phyloP scores from a whole-genome alignment of 2,113 vertebrate genomes.

The Eira barbara region DNA sequence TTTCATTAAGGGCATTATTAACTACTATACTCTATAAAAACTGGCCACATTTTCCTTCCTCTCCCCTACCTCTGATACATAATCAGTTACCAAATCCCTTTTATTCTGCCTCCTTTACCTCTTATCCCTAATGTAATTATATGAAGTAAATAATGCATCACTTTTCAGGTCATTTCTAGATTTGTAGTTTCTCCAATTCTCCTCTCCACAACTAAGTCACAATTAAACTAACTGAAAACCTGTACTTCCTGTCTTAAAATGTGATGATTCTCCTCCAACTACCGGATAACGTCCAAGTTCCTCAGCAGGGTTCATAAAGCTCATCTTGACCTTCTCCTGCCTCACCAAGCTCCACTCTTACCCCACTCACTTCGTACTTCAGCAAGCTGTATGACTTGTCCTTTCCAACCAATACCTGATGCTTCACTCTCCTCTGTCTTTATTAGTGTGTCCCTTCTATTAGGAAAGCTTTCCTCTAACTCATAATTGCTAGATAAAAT shows the following conservation, averaged over 20 bases:
- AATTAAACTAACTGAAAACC: not conserved
- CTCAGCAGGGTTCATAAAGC: not conserved
- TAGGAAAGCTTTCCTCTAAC: not conserved
- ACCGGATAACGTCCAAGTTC: not conserved
- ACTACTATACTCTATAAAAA: not conserved
- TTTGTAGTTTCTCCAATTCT: not conserved
- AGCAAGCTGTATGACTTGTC: not conserved
- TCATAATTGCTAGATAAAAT: not conserved
- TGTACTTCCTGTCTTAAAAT: not conserved
- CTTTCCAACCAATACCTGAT: not conserved
- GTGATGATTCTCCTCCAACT: not conserved
- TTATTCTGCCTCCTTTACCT: not conserved
- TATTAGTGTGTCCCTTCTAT: not conserved
- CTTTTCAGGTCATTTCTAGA: not conserved
- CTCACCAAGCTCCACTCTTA: not conserved
- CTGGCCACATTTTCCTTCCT: not conserved
- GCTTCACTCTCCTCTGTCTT: not conserved
- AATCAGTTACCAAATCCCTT: not conserved
- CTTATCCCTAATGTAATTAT: not conserved
- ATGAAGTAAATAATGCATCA: not conserved
- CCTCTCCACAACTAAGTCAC: not conserved
- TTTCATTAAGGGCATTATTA: constrained; percentile 7
- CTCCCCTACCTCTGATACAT: not conserved
- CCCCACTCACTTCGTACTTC: not conserved
- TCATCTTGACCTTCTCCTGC: not conserved